Evolutionary conservation across 2,113 vertebrate species (phyloP), one percentile per base, ranked within the genome.

Genomic region (Pseudorasbora parva): DNA sequence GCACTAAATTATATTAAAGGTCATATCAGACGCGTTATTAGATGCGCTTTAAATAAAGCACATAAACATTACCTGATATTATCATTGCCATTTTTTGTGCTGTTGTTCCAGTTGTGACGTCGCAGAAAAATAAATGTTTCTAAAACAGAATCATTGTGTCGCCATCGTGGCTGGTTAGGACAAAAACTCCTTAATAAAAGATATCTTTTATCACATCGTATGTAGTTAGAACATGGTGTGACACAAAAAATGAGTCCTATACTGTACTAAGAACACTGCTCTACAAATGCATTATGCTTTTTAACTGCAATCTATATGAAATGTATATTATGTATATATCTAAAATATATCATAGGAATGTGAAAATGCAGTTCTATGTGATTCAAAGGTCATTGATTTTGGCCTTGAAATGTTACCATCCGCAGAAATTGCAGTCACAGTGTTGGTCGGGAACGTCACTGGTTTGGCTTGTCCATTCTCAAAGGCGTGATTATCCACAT

Each of bases 401-500:
- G 30, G 60, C 59, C 60, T 64, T 64, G 30, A 68, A 81, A 41
- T 11, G 4, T 68, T 82, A 86, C 84, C 84, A 25, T 86, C 84
- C 33, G 59, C 56, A 41, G 84, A 82, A 56, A 96, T 92, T 87
- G 95, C 90, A 9, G 95, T 94, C 76, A 94, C 93, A 68, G 95
- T 94, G 88, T 95, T 93, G 12, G 95, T 96, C 87, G 95, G 95
- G 82, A 95, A 90, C 85, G 94, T 88, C 80, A 95, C 95, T 54
- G 95, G 90, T 90, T 94, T 95, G 91, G 95, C 95, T 93, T 95
- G 95, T 85, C 95, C 96, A 23, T 97, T 97, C 90, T 97, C 96
- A 90, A 97, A 97, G 4, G 95, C 94, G 91, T 96, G 95, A 86
- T 95, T 95, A 90, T 96, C 96, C 66, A 94, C 94, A 91, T 97